A percentile compares a stretch with the other conserved stretches of the same genome.
Conservation (phyloP, 1,140 invertebrate genomes). For the Drosophila nasuta region DNA sequence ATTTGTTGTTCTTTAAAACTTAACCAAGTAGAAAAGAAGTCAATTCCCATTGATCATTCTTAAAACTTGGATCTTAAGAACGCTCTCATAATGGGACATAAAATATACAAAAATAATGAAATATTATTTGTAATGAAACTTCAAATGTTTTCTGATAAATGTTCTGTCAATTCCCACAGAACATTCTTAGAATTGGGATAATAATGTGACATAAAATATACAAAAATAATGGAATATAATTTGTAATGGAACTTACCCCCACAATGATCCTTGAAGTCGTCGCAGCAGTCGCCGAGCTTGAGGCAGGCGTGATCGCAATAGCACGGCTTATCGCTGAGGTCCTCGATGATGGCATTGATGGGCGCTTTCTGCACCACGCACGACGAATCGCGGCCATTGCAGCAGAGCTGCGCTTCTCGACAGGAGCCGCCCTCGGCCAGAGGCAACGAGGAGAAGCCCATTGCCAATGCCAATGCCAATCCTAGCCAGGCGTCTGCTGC, state of each 20-base stretch:
- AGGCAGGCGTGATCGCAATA: conserved; percentile 95
- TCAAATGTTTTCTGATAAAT: too few species aligned
- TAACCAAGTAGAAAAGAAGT: too few species aligned
- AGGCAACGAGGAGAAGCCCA: conserved; percentile 16
- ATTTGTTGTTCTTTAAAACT: too few species aligned
- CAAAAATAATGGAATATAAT: background rate
- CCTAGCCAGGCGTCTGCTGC: background rate
- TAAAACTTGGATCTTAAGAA: too few species aligned
- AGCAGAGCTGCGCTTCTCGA: conserved; percentile 90
- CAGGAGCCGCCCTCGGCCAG: conserved; percentile 87
- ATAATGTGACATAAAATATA: background rate
- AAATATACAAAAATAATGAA: too few species aligned
- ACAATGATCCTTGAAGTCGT: conserved; percentile 93
- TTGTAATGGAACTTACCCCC: conserved; percentile 88
- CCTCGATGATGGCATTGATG: conserved; percentile 92
- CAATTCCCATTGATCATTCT: too few species aligned
- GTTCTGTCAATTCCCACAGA: too few species aligned
- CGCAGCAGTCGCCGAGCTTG: conserved; percentile 93
- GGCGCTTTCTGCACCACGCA: conserved; percentile 94
- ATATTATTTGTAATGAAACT: too few species aligned
- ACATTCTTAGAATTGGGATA: too few species aligned
- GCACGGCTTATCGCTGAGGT: conserved; percentile 92
- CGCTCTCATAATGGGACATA: too few species aligned
- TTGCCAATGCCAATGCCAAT: background rate
- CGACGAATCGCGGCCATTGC: conserved; percentile 92